A percentile compares a stretch with the other conserved stretches of the same genome.
Evolutionary conservation across 1,140 invertebrate genomes (phyloP).

Genomic region (Asobara japonica): DNA sequence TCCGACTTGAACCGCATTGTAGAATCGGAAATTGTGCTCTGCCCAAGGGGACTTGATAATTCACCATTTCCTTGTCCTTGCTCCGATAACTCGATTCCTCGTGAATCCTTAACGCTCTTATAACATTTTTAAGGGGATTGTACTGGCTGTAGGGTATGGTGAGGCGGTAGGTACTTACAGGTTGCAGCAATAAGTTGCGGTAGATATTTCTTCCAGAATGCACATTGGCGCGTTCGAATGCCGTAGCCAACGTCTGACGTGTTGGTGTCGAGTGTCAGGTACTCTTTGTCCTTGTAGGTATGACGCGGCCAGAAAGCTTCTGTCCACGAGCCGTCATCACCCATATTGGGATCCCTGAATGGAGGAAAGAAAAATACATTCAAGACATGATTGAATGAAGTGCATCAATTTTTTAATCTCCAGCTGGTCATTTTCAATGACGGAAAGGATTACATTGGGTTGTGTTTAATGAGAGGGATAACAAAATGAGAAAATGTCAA

Average conservation of each 20-base stretch:
- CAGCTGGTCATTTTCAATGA: too few relatives aligned
- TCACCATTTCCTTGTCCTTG: slow-evolving; percentile 10
- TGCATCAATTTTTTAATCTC: too few relatives aligned
- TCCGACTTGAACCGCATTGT: not conserved
- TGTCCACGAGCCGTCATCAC: slow-evolving; percentile 73
- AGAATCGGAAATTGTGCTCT: not conserved
- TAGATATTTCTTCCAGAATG: slow-evolving; percentile 96
- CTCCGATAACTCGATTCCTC: not conserved
- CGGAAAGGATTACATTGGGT: too few relatives aligned
- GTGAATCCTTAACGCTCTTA: not conserved
- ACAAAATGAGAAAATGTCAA: too few relatives aligned
- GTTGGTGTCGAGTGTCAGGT: slow-evolving; percentile 84
- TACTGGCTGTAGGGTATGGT: not conserved
- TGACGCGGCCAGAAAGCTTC: slow-evolving; percentile 86
- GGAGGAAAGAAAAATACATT: slow-evolving; percentile 9
- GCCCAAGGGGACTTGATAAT: not conserved
- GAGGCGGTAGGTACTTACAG: slow-evolving; percentile 66
- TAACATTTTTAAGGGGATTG: slow-evolving; percentile 39
- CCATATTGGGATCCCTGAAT: slow-evolving; percentile 74
- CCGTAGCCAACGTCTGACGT: slow-evolving; percentile 84
- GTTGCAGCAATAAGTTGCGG: slow-evolving; percentile 85
- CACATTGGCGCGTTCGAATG: slow-evolving; percentile 89
- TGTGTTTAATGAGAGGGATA: too few relatives aligned
- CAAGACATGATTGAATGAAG: too few relatives aligned
- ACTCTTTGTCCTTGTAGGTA: slow-evolving; percentile 84